Conservation (phyloP, 1,140 invertebrate genomes). For the Drosophila seguyi region DNA sequence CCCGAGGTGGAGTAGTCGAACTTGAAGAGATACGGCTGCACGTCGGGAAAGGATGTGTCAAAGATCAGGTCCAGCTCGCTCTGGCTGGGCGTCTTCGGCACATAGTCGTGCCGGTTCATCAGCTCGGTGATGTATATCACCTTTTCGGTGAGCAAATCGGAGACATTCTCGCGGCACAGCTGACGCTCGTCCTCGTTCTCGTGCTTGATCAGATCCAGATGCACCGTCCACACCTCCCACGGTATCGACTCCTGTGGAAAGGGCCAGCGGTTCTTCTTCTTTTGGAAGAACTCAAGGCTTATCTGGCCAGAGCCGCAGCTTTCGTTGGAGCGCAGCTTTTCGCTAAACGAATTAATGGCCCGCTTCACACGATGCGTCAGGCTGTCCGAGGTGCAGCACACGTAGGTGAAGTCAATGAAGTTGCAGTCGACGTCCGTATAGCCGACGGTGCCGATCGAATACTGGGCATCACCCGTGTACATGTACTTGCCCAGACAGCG, state of each 20-base stretch:
- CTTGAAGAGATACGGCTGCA: conserved; percentile 98
- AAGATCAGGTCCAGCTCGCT: conserved; percentile 97
- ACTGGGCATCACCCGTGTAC: conserved; percentile 96
- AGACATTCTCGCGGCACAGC: conserved; percentile 94
- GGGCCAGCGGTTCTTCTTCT: conserved; percentile 94
- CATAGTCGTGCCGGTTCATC: conserved; percentile 97
- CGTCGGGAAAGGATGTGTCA: conserved; percentile 95
- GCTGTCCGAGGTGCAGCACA: conserved; percentile 94
- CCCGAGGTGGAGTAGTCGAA: conserved; percentile 91
- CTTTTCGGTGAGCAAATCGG: conserved; percentile 96
- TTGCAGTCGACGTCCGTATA: conserved; percentile 98
- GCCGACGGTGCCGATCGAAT: conserved; percentile 97
- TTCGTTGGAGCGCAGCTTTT: conserved; percentile 91
- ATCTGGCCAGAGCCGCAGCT: conserved; percentile 93
- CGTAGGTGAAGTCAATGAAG: conserved; percentile 98
- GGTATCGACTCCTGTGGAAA: conserved; percentile 95
- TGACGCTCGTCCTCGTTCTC: conserved; percentile 95
- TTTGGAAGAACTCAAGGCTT: conserved; percentile 97
- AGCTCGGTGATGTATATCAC: conserved; percentile 97
- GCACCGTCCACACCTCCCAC: conserved; percentile 99
- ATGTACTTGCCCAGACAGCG: conserved; percentile 97
- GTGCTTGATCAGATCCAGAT: conserved; percentile 94
- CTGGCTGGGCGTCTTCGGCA: conserved; percentile 97
- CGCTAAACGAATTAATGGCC: conserved; percentile 94
- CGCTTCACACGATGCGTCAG: conserved; percentile 91